Evolutionary conservation across 2,113 vertebrate genomes (phyloP).

Genomic region (Callipepla californica): DNA sequence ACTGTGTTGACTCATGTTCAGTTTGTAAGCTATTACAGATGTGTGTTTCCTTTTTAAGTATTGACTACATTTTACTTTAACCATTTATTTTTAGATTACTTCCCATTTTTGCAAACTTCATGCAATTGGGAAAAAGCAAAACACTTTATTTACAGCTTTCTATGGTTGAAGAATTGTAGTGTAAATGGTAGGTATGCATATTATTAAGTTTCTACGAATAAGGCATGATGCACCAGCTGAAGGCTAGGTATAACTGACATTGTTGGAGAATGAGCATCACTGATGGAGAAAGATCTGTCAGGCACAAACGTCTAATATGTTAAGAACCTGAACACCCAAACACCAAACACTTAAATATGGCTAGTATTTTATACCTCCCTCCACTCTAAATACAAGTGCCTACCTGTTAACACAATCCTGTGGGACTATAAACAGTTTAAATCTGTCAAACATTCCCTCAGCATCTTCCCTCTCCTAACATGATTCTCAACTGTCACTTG

Average conservation of each 20-base stretch:
- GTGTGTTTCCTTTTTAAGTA: neutral
- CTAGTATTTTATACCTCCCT: neutral
- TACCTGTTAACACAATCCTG: neutral
- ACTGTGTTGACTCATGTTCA: neutral
- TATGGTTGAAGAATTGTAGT: neutral
- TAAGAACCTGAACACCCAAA: neutral
- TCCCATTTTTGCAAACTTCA: neutral
- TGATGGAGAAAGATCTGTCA: neutral
- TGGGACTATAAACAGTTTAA: neutral
- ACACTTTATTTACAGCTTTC: neutral
- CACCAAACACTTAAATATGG: neutral
- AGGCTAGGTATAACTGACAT: neutral
- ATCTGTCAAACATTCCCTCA: neutral
- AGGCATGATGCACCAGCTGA: neutral
- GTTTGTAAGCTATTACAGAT: neutral
- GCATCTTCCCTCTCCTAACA: neutral
- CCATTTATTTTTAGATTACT: neutral
- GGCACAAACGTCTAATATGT: neutral
- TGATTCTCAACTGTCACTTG: neutral
- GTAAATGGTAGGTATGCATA: neutral
- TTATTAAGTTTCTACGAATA: neutral
- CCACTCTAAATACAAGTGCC: neutral
- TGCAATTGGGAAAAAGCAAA: accelerated
- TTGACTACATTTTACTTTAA: neutral
- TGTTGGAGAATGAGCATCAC: neutral